Evolutionary conservation across 2,113 vertebrate species (phyloP).

Genomic region (Psephotus haematonotus): DNA sequence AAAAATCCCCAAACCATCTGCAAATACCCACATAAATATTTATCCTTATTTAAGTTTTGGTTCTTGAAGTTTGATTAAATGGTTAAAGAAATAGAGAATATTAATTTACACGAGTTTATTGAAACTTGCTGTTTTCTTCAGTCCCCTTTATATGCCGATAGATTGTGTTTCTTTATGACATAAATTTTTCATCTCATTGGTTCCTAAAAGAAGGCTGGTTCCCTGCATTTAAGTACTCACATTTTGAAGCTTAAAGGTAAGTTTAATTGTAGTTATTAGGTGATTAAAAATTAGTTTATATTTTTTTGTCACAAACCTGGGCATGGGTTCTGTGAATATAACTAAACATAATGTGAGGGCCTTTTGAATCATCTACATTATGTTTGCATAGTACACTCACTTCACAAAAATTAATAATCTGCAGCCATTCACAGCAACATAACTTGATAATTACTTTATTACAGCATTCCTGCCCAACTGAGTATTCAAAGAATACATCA

Average conservation of each 20-base stretch:
- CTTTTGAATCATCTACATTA: not conserved
- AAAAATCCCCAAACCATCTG: not conserved
- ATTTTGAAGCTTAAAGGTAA: not conserved
- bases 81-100: not conserved
- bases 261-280: not conserved
- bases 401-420: not conserved
- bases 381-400: not conserved
- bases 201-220: not conserved
- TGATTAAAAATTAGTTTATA: not conserved
- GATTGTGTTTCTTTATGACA: not conserved
- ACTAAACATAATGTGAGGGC: not conserved
- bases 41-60: not conserved
- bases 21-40: not conserved
- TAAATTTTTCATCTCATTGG: not conserved
- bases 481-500: not conserved
- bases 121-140: not conserved
- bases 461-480: not conserved
- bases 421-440: not conserved
- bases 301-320: not conserved
- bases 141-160: not conserved
- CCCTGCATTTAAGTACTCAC: not conserved
- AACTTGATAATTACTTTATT: constrained; percentile 1
- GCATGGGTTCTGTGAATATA: not conserved
- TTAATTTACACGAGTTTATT: not conserved
- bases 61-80: not conserved